Evolutionary conservation across 2,888 invertebrate genomes (phyloP).

Genomic region (Drosophila affinis): DNA sequence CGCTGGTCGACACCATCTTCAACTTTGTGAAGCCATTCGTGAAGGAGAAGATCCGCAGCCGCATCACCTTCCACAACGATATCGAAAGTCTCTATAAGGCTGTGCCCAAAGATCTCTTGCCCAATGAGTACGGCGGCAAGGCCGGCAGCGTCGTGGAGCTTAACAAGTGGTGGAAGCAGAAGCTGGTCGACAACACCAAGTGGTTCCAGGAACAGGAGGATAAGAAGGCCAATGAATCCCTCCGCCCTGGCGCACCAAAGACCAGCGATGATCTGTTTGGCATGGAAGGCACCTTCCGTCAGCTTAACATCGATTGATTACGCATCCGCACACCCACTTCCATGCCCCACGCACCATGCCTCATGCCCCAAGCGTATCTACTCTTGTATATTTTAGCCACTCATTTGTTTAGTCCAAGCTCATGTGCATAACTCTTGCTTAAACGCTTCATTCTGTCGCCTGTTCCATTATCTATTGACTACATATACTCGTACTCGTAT

Average conservation of each 20-base stretch:
- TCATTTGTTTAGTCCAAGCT: slow-evolving; percentile 52
- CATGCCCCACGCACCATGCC: slow-evolving; percentile 12
- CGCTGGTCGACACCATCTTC: slow-evolving; percentile 92
- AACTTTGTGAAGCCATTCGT: slow-evolving; percentile 94
- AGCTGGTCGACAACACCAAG: slow-evolving; percentile 89
- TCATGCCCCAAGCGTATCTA: slow-evolving; percentile 24
- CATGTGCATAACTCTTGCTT: slow-evolving; percentile 58
- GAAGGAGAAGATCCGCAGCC: slow-evolving; percentile 93
- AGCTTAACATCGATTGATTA: slow-evolving; percentile 90
- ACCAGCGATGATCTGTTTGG: slow-evolving; percentile 94
- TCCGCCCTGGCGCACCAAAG: slow-evolving; percentile 93
- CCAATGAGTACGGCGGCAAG: slow-evolving; percentile 92
- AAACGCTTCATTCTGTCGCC: slow-evolving; percentile 62
- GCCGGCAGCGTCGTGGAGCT: slow-evolving; percentile 89
- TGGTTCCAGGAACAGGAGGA: slow-evolving; percentile 93
- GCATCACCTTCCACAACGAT: slow-evolving; percentile 91
- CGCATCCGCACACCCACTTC: slow-evolving; percentile 6
- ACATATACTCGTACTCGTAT: slow-evolving; percentile 20
- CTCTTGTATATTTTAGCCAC: slow-evolving; percentile 47
- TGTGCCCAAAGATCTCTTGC: slow-evolving; percentile 91
- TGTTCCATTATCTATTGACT: slow-evolving; percentile 27
- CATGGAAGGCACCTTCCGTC: slow-evolving; percentile 94
- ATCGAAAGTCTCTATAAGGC: slow-evolving; percentile 90
- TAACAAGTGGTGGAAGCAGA: slow-evolving; percentile 91
- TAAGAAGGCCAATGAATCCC: slow-evolving; percentile 90